Conservation (phyloP, 1,140 invertebrate genomes). For the Drosophila azteca region DNA sequence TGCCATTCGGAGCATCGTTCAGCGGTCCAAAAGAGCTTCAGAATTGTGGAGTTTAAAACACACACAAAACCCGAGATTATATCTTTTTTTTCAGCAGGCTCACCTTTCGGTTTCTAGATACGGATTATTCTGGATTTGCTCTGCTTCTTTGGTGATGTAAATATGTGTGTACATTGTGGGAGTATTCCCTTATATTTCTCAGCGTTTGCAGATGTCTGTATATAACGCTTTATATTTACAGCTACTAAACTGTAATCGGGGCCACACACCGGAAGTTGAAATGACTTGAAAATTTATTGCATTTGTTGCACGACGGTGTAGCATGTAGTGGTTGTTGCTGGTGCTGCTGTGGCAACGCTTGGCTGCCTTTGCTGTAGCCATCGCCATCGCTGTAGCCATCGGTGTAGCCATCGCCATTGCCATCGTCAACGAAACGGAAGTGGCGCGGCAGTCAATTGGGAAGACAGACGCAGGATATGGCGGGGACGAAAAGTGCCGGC, state of each 20-base stretch:
- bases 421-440: constrained; percentile 65
- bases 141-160: too few species aligned
- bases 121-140: too few species aligned
- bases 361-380: constrained; percentile 46
- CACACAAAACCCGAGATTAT: too few species aligned
- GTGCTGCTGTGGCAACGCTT: constrained; percentile 51
- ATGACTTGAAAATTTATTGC: constrained; percentile 83
- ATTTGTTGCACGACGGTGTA: constrained; percentile 57
- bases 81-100: too few species aligned
- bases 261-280: constrained; percentile 80
- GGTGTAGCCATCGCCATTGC: constrained; percentile 11
- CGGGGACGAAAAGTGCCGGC: constrained; percentile 36
- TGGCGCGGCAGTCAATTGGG: constrained; percentile 79
- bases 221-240: constrained; percentile 73
- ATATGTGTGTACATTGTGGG: too few species aligned
- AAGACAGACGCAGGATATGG: constrained; percentile 59
- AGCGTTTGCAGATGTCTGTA: background rate
- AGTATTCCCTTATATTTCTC: too few species aligned
- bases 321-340: constrained; percentile 36
- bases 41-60: too few species aligned
- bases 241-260: constrained; percentile 81
- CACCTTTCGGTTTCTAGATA: too few species aligned
- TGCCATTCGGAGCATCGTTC: too few species aligned
- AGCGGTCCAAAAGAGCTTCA: too few species aligned
- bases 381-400: constrained; percentile 3